These are phyloP conservation scores for Microtus montanus DNA, from an alignment of 2,113 vertebrate genomes.

Conservation along the genomic window DNA sequence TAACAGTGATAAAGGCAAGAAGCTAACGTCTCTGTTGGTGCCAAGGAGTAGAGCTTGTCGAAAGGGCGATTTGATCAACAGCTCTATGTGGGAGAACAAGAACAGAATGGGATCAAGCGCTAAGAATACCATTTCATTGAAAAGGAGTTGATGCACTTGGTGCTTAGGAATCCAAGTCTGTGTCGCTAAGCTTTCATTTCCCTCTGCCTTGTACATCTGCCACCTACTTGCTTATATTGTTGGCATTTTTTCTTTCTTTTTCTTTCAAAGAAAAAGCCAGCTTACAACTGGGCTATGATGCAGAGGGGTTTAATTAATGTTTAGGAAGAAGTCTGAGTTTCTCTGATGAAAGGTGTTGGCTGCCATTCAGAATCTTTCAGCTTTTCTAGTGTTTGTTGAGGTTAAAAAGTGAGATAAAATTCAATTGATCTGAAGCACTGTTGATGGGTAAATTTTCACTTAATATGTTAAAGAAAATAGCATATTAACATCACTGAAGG, in stretches of 20 bases:
- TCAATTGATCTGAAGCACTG: slow-evolving; percentile 50
- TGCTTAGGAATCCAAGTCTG: slow-evolving; percentile 45
- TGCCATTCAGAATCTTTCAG: slow-evolving; percentile 42
- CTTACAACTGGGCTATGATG: not conserved
- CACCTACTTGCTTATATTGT: slow-evolving; percentile 48
- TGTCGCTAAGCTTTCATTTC: slow-evolving; percentile 64
- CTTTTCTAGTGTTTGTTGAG: slow-evolving; percentile 54
- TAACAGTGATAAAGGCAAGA: not conserved
- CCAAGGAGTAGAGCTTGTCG: not conserved
- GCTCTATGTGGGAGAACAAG: slow-evolving; percentile 23
- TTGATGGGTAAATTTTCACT: slow-evolving; percentile 56
- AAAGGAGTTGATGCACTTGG: slow-evolving; percentile 10
- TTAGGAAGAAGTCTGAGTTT: slow-evolving; percentile 64
- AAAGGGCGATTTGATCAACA: slow-evolving; percentile 42
- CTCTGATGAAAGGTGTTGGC: slow-evolving; percentile 51
- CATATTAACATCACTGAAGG: slow-evolving; percentile 23
- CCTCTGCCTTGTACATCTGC: slow-evolving; percentile 40
- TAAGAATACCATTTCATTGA: slow-evolving; percentile 58
- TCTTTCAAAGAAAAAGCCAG: not conserved
- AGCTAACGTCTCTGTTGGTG: not conserved
- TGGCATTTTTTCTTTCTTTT: slow-evolving; percentile 5
- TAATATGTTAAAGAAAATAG: slow-evolving; percentile 64
- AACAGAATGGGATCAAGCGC: not conserved
- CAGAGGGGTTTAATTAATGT: slow-evolving; percentile 60
- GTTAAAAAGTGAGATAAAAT: slow-evolving; percentile 66